Percentiles rank a stretch among this genome's conserved stretches.
phyloP scores from a whole-genome alignment of 2,113 vertebrate species.

The Callaeas wilsoni region DNA sequence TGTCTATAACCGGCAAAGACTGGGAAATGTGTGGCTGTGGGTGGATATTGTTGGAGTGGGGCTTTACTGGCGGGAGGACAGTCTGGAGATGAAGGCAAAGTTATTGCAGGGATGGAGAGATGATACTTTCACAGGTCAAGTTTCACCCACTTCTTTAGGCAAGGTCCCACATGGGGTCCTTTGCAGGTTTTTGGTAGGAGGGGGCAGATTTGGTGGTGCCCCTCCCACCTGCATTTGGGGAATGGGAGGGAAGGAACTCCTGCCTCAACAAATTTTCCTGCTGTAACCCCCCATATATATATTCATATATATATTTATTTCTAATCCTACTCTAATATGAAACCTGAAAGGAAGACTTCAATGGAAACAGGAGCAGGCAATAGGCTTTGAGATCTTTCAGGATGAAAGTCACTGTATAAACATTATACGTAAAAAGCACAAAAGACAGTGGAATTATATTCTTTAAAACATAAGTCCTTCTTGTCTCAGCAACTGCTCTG shows the following conservation, averaged over 20 bases:
- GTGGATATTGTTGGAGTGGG: accelerated
- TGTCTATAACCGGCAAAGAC: background rate
- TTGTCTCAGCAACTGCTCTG: background rate
- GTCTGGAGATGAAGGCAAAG: background rate
- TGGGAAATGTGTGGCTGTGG: background rate
- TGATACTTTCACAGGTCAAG: background rate
- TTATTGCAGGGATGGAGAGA: background rate
- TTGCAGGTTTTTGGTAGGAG: background rate
- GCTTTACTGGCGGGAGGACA: background rate
- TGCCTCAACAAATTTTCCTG: background rate
- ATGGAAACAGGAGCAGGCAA: background rate
- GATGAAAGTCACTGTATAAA: constrained; percentile 1
- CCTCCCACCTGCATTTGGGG: background rate
- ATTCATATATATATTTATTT: background rate
- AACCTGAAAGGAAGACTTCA: background rate
- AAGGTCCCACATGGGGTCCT: background rate
- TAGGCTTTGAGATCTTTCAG: background rate
- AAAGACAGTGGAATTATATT: constrained; percentile 19
- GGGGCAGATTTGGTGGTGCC: accelerated
- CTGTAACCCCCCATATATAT: background rate
- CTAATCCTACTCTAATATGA: background rate
- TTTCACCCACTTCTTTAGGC: background rate
- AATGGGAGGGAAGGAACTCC: background rate
- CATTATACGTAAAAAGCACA: background rate
- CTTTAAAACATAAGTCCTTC: constrained; percentile 39